Percentiles rank a stretch among this genome's conserved stretches.
Conservation (phyloP, 2,797 vertebrate species). For the Tauraco hartlaubi region DNA sequence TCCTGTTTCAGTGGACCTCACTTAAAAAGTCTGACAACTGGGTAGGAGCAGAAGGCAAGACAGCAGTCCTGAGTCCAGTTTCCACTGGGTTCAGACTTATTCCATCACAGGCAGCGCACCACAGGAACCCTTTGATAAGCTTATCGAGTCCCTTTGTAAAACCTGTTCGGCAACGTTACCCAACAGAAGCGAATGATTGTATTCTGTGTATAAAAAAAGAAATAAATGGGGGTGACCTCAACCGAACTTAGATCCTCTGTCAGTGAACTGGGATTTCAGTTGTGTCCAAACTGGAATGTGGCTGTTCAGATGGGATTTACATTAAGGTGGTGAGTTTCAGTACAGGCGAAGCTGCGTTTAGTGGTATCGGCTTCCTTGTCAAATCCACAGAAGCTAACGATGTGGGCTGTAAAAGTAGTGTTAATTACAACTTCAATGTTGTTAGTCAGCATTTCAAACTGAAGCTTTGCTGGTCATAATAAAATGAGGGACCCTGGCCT, state of each 20-base stretch:
- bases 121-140: background rate
- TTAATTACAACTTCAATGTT: background rate
- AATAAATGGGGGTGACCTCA: background rate
- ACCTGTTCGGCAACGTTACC: background rate
- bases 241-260: background rate
- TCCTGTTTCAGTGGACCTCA: background rate
- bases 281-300: background rate
- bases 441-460: background rate
- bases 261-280: background rate
- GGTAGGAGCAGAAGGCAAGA: background rate
- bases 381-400: background rate
- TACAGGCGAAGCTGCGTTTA: background rate
- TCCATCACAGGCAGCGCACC: background rate
- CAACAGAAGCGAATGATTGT: background rate
- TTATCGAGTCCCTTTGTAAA: background rate
- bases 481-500: background rate
- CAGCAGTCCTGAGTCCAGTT: background rate
- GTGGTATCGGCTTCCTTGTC: background rate
- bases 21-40: background rate
- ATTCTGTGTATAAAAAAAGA: background rate
- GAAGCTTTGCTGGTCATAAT: background rate
- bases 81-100: background rate
- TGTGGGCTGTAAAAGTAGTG: background rate
- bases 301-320: background rate
- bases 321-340: accelerated